Percentiles rank a stretch among this genome's conserved stretches.
Evolutionary conservation across 2,888 invertebrate genomes (phyloP).

Genomic region (Macrophya alboannulata): DNA sequence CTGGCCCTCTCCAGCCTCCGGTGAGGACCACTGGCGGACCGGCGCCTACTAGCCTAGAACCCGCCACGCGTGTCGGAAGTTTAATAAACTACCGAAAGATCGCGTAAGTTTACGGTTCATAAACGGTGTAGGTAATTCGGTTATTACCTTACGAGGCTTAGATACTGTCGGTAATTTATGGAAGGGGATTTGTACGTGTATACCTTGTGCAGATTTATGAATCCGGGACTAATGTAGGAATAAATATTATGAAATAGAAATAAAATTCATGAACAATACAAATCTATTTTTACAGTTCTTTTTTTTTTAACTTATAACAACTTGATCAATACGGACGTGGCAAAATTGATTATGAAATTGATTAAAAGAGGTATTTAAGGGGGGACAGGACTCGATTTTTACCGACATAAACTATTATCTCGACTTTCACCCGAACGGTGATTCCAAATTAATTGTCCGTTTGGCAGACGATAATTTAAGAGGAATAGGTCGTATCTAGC

Average conservation of each 20-base stretch:
- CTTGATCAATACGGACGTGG: too few species aligned
- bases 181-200: neutral
- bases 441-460: too few species aligned
- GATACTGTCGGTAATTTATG: neutral
- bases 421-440: too few species aligned
- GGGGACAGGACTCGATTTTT: too few species aligned
- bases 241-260: neutral
- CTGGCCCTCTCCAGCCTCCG: conserved; percentile 65
- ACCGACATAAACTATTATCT: too few species aligned
- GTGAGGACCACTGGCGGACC: conserved; percentile 59
- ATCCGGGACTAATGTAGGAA: neutral
- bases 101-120: neutral
- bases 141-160: neutral
- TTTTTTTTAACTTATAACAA: too few species aligned
- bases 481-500: too few species aligned
- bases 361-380: too few species aligned
- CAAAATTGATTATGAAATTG: too few species aligned
- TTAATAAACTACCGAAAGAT: neutral
- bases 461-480: too few species aligned
- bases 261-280: neutral
- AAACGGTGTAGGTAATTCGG: neutral
- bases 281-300: too few species aligned
- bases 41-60: conserved; percentile 63
- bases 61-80: conserved; percentile 8
- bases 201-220: neutral